A percentile compares a stretch with the other conserved stretches of the same genome.
Conservation (phyloP, 2,888 invertebrate species). For the Zele albiditarsus region DNA sequence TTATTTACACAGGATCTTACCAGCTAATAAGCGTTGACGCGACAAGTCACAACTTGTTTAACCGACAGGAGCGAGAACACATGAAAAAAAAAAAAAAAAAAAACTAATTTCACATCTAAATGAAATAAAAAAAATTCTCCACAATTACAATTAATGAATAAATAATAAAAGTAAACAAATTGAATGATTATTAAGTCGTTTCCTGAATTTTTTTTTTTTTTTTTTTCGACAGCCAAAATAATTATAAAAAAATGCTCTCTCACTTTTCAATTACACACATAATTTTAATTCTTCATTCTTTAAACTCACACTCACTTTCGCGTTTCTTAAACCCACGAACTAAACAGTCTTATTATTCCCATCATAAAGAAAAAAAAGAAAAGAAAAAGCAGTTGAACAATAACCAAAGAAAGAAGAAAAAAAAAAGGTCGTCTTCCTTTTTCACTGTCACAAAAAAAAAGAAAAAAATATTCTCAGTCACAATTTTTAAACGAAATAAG, state of each 20-base stretch:
- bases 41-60: slow-evolving; percentile 46
- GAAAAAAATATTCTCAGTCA: slow-evolving; percentile 17
- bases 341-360: neutral
- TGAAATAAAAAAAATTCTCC: neutral
- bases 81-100: neutral
- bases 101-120: neutral
- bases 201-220: neutral
- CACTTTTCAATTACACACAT: neutral
- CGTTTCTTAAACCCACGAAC: neutral
- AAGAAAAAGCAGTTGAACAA: neutral
- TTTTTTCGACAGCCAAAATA: neutral
- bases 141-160: neutral
- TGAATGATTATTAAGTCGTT: neutral
- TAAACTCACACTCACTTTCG: too few relatives aligned
- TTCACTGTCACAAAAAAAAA: too few relatives aligned
- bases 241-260: neutral
- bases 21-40: slow-evolving; percentile 69
- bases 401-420: neutral
- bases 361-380: neutral
- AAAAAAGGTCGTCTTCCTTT: neutral
- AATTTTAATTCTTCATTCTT: neutral
- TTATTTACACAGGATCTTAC: slow-evolving; percentile 29
- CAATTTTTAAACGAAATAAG: slow-evolving; percentile 66
- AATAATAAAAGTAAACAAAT: neutral
- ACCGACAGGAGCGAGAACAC: slow-evolving; percentile 26